phyloP scores from a whole-genome alignment of 92 coral and sea anemone species.

The Paramuricea clavata region DNA sequence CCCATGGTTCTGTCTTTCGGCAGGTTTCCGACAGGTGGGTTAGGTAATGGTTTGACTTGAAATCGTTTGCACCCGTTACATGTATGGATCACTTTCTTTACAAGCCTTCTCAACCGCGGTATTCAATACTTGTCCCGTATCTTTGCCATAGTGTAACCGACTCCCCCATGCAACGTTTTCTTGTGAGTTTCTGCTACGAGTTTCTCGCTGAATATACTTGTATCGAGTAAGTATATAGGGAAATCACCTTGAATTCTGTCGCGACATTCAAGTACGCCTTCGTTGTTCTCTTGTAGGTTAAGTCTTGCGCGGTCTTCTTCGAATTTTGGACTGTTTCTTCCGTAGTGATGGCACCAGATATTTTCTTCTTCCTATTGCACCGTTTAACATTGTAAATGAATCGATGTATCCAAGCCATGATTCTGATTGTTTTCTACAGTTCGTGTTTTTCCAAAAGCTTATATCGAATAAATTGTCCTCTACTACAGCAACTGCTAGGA shows the following conservation, averaged over 20 bases:
- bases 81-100: background rate
- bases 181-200: slow-evolving; percentile 25
- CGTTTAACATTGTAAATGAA: background rate
- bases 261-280: slow-evolving; percentile 10
- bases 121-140: slow-evolving; percentile 7
- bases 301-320: slow-evolving; percentile 31
- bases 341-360: slow-evolving; percentile 31
- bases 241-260: slow-evolving; percentile 45
- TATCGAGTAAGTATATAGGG: slow-evolving; percentile 39
- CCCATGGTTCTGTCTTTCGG: background rate
- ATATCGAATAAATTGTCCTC: background rate
- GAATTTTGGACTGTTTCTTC: slow-evolving; percentile 27
- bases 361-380: background rate
- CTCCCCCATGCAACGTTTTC: slow-evolving; percentile 36
- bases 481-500: slow-evolving; percentile 25
- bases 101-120: slow-evolving; percentile 16
- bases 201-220: slow-evolving; percentile 4
- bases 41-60: slow-evolving; percentile 21
- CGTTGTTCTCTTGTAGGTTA: slow-evolving; percentile 28
- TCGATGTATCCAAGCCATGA: background rate
- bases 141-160: slow-evolving; percentile 9
- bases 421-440: background rate
- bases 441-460: background rate
- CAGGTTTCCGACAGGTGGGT: no score
- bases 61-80: slow-evolving; percentile 37